Evolutionary conservation across 2,888 invertebrate species (phyloP).

Genomic region (Frankliniella fusca): DNA sequence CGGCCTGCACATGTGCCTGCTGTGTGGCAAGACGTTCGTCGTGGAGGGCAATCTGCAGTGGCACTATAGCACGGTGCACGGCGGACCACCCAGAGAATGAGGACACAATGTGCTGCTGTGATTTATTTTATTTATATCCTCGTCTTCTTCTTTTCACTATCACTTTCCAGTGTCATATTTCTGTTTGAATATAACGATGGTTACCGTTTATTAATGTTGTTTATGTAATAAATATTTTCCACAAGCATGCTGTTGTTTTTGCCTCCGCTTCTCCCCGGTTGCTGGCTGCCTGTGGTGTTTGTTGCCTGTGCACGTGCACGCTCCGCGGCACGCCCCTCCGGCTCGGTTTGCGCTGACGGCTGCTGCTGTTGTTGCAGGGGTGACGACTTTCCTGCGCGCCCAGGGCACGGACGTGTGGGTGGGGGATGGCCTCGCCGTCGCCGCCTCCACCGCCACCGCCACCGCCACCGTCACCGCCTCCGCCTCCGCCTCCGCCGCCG

Average conservation of each 20-base stretch:
- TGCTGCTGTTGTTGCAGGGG: neutral
- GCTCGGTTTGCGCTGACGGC: neutral
- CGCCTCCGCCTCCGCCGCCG: neutral
- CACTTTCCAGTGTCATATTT: no score
- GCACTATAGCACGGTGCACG: slow-evolving; percentile 15
- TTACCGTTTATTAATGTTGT: no score
- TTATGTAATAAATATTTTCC: no score
- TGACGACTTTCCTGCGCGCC: neutral
- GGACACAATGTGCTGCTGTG: neutral
- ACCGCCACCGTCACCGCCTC: neutral
- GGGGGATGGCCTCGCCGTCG: neutral
- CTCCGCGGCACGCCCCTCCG: neutral
- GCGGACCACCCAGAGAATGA: neutral
- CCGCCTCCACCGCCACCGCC: neutral
- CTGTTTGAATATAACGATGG: no score
- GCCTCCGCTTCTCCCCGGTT: neutral
- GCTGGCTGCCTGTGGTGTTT: neutral
- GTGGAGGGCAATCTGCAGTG: slow-evolving; percentile 12
- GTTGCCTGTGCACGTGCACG: neutral
- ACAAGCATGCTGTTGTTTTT: no score
- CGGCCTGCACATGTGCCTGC: slow-evolving; percentile 10
- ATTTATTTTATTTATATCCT: no score
- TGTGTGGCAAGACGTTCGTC: slow-evolving; percentile 8
- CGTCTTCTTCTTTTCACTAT: no score
- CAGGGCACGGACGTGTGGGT: slow-evolving; percentile 20